Evolutionary conservation across 1,140 invertebrate genomes (phyloP).

Genomic region (Cephus cinctus): DNA sequence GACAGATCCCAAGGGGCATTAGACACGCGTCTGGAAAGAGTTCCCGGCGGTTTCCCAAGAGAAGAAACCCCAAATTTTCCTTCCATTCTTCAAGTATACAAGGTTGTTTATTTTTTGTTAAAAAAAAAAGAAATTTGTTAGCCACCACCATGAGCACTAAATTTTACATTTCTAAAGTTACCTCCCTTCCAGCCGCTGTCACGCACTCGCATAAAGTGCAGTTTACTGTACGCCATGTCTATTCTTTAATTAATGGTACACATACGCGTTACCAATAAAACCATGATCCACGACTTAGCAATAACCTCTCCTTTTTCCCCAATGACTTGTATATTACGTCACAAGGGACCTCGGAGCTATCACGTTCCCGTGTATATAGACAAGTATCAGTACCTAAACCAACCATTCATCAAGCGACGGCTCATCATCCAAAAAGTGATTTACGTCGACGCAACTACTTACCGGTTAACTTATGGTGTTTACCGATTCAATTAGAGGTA

Average conservation of each 20-base stretch:
- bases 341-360: neutral
- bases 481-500: conserved; percentile 56
- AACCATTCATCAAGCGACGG: conserved; percentile 17
- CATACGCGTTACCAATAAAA: too few species aligned
- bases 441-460: conserved; percentile 41
- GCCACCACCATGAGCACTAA: too few species aligned
- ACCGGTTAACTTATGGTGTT: conserved; percentile 54
- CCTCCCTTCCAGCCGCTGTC: too few species aligned
- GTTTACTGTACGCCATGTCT: too few species aligned
- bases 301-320: too few species aligned
- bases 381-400: too few species aligned
- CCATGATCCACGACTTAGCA: too few species aligned
- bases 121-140: neutral
- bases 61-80: neutral
- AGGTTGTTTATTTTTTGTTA: neutral
- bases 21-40: conserved; percentile 5
- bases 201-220: too few species aligned
- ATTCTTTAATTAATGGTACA: too few species aligned
- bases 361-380: neutral
- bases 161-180: too few species aligned
- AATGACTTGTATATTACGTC: neutral
- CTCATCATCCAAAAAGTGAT: conserved; percentile 36
- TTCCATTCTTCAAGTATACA: neutral
- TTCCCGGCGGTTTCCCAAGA: neutral
- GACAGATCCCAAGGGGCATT: neutral